These are phyloP conservation scores for Amblyopsis rosae DNA, from an alignment of 2,113 vertebrate species.

Conservation along the genomic window DNA sequence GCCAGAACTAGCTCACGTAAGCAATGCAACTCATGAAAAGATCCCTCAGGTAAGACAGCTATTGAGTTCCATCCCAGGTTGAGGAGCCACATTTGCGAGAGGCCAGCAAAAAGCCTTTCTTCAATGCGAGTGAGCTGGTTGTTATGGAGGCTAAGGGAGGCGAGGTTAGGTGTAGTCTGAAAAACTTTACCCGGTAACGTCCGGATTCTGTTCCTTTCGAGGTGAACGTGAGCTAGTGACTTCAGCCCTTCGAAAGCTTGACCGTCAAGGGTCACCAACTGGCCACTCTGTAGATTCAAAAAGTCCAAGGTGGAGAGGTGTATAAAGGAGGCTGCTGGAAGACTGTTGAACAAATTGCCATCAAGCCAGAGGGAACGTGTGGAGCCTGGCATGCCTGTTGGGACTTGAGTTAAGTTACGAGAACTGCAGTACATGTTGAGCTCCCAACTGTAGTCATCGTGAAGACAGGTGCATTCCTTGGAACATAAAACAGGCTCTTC, in stretches of 20 bases:
- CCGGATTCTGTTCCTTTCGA: slow-evolving; percentile 86
- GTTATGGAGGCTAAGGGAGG: slow-evolving; percentile 88
- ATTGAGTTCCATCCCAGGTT: slow-evolving; percentile 93
- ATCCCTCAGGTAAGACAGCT: slow-evolving; percentile 84
- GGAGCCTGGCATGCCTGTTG: slow-evolving; percentile 73
- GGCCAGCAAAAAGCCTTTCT: slow-evolving; percentile 85
- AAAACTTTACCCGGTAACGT: slow-evolving; percentile 79
- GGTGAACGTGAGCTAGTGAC: slow-evolving; percentile 84
- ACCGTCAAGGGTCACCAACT: slow-evolving; percentile 79
- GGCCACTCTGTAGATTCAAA: slow-evolving; percentile 88
- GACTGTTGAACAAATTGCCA: slow-evolving; percentile 82
- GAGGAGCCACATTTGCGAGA: slow-evolving; percentile 90
- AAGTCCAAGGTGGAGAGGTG: slow-evolving; percentile 86
- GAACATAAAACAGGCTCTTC: slow-evolving; percentile 78
- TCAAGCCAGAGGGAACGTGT: slow-evolving; percentile 89
- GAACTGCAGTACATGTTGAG: slow-evolving; percentile 90
- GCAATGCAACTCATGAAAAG: slow-evolving; percentile 84
- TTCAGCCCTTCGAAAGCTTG: slow-evolving; percentile 84
- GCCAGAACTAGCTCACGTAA: slow-evolving; percentile 89
- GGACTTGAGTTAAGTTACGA: slow-evolving; percentile 82
- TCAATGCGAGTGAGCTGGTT: slow-evolving; percentile 87
- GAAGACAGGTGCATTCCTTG: slow-evolving; percentile 80
- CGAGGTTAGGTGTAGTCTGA: slow-evolving; percentile 83
- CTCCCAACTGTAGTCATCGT: slow-evolving; percentile 82
- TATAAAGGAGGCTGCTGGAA: slow-evolving; percentile 79